Percentiles rank a stretch among this genome's conserved stretches.
Evolutionary conservation across 2,113 vertebrate genomes (phyloP).

Genomic region (Entomyzon cyanotis): DNA sequence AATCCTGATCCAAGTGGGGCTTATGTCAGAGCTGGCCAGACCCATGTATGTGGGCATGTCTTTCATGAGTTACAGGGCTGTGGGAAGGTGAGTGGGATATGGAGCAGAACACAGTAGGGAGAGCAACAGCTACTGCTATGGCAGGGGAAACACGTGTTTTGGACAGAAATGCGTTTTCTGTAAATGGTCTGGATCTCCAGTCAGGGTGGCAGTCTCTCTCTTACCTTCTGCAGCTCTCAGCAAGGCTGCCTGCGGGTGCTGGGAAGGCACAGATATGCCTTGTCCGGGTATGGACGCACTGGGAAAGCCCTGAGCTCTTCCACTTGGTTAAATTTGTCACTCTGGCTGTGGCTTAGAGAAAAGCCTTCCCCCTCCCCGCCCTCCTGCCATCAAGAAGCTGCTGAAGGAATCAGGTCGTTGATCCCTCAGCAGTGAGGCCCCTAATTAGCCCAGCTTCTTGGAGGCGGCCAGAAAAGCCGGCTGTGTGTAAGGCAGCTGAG

Average conservation of each 20-base stretch:
- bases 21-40: background rate
- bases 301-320: background rate
- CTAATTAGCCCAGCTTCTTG: conserved; percentile 38
- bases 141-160: background rate
- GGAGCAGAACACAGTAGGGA: background rate
- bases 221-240: background rate
- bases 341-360: conserved; percentile 14
- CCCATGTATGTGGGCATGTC: background rate
- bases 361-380: background rate
- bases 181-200: background rate
- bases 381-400: conserved; percentile 38
- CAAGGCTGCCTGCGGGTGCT: background rate
- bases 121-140: background rate
- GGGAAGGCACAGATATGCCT: background rate
- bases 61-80: background rate
- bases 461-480: background rate
- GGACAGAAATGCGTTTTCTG: background rate
- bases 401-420: conserved; percentile 62
- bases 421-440: background rate
- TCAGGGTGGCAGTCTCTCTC: background rate
- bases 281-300: background rate
- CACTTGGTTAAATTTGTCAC: conserved; percentile 20
- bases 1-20: background rate
- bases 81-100: background rate
- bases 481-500: background rate